These are phyloP conservation scores for Zygaena filipendulae DNA, from an alignment of 2,888 invertebrate species.

Conservation along the genomic window DNA sequence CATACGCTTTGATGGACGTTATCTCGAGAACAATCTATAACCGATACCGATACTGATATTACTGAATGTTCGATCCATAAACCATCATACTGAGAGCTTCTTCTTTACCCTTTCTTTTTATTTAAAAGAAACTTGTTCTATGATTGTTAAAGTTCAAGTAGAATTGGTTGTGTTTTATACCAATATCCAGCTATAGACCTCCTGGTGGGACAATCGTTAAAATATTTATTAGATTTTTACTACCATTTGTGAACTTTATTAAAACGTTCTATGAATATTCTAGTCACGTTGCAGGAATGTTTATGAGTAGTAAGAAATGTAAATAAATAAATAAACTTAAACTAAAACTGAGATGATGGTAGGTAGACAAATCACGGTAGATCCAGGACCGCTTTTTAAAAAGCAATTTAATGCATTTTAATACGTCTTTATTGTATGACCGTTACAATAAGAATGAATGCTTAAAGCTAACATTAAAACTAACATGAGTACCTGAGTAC, in stretches of 20 bases:
- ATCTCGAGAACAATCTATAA: background rate
- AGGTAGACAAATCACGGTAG: no score
- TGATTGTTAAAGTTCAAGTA: no score
- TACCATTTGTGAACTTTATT: constrained; percentile 43
- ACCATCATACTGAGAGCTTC: constrained; percentile 27
- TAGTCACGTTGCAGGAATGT: constrained; percentile 27
- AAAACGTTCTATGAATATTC: constrained; percentile 34
- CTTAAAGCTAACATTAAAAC: no score
- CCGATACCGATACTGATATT: constrained; percentile 27
- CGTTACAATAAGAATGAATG: no score
- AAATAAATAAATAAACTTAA: no score
- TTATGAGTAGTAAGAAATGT: constrained; percentile 6
- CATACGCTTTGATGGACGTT: constrained; percentile 9
- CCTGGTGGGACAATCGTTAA: constrained; percentile 49
- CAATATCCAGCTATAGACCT: constrained; percentile 32
- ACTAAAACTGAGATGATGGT: constrained; percentile 5
- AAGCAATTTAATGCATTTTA: no score
- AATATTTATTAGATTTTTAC: constrained; percentile 53
- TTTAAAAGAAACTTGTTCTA: no score
- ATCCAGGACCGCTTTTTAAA: no score
- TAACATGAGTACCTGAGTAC: no score
- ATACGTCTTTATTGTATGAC: no score
- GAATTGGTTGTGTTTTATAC: no score
- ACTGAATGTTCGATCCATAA: constrained; percentile 18
- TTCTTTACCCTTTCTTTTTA: no score